These are phyloP conservation scores for Dendrocopos noguchii DNA, from an alignment of 2,113 vertebrate species.

Conservation along the genomic window DNA sequence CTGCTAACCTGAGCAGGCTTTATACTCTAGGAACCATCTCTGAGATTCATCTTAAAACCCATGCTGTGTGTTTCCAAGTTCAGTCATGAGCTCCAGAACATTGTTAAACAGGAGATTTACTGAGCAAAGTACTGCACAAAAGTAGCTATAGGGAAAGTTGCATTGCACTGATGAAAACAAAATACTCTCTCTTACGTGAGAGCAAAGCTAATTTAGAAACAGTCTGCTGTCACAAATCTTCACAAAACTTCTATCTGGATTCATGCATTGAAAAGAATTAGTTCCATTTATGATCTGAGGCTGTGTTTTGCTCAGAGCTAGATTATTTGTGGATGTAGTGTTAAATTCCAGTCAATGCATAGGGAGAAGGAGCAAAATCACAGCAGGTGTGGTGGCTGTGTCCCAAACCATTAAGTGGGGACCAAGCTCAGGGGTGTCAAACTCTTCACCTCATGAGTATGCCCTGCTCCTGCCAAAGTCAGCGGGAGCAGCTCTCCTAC, in stretches of 20 bases:
- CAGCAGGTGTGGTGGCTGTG: background rate
- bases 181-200: background rate
- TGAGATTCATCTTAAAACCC: constrained; percentile 10
- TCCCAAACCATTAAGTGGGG: background rate
- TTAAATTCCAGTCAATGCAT: background rate
- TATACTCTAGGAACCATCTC: background rate
- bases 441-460: background rate
- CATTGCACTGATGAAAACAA: background rate
- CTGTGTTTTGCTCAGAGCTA: background rate
- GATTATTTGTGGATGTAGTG: background rate
- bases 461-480: background rate
- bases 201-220: background rate
- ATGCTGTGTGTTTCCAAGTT: background rate
- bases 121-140: background rate
- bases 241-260: background rate
- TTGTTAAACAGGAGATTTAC: background rate
- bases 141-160: background rate
- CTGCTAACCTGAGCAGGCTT: background rate
- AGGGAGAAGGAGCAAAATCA: background rate
- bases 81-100: background rate
- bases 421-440: background rate
- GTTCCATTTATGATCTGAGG: background rate
- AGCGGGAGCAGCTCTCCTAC: background rate
- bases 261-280: background rate
- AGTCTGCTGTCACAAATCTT: background rate